Base-by-base conservation (phyloP, 2,113 vertebrate genomes). In the Pardalotus punctatus region DNA sequence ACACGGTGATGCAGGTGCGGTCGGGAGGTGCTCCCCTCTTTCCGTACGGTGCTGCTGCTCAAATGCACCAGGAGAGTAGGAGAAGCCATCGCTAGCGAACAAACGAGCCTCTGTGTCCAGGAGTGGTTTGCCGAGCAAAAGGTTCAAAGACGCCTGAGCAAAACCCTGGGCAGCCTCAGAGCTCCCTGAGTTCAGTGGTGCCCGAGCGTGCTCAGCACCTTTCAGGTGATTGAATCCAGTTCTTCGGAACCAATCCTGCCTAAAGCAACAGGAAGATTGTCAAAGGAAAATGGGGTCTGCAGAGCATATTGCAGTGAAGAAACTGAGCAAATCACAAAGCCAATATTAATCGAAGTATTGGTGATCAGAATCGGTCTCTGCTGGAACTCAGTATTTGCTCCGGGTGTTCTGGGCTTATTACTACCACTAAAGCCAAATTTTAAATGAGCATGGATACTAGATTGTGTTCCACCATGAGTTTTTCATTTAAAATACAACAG, bases 41-140 rank as follows among this genome's bases (percentile, higher is more conserved):
- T n/a, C 28, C 16, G 1, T 25, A 3, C 35, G 5, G 29, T 8
- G 5, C 40, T 19, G 36, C 71, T 23, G 21, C 72, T 53, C 1
- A 15, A 45, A 31, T 1, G 5, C 31, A 2, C 28, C 4, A 6
- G n/a, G 10, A 40, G 25, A 12, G 33, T 0, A 5, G 22, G 21
- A 69, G 23, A 43, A 54, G 35, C 27, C 35, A 3, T 6, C 11
- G 77, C 11, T 29, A 48, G 16, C 14, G 28, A 24, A 5, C 13
- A 42, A 51, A 43, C 2, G 14, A 38, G 24, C 11, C 33, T 56
- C 23, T 43, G 64, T 22, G 14, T 22, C 21, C 36, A 9, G 21
- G 47, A 27, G 28, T 28, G 23, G 14, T 17, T 70, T 10, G 64
- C 14, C 5, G 31, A 28, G 16, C 9, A 8, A 38, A 91, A 53